phyloP scores from a whole-genome alignment of 2,113 vertebrate species.

The Eubucco bourcierii region DNA sequence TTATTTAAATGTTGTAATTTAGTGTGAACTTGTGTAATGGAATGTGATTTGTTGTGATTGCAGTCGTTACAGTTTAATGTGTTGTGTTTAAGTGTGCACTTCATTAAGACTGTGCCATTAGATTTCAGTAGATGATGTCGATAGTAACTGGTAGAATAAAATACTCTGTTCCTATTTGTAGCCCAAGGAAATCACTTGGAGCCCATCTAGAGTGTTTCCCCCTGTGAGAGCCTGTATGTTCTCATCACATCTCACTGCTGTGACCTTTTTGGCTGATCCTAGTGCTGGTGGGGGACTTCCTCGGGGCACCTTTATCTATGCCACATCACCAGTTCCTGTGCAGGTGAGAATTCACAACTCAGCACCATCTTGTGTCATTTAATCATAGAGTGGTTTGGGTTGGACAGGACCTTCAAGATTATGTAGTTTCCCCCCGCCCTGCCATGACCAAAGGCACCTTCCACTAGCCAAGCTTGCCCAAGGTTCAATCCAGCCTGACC shows the following conservation, averaged over 20 bases:
- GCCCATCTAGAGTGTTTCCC: conserved; percentile 92
- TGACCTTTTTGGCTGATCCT: conserved; percentile 95
- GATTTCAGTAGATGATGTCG: neutral
- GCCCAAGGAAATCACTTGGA: conserved; percentile 98
- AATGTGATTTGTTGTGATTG: neutral
- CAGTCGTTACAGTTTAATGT: neutral
- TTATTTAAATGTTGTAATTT: neutral
- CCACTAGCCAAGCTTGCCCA: too few relatives aligned
- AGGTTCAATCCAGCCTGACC: too few relatives aligned
- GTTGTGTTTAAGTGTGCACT: neutral
- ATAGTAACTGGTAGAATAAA: neutral
- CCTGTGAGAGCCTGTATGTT: conserved; percentile 98
- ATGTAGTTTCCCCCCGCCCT: too few relatives aligned
- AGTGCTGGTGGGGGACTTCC: conserved; percentile 95
- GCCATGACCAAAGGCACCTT: too few relatives aligned
- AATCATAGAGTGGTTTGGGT: too few relatives aligned
- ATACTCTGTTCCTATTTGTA: conserved; percentile 46
- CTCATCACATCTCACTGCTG: conserved; percentile 92
- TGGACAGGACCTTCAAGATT: too few relatives aligned
- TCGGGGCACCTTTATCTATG: conserved; percentile 95
- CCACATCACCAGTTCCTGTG: conserved; percentile 91
- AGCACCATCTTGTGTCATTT: neutral
- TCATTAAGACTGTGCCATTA: accelerated
- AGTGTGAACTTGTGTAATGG: neutral
- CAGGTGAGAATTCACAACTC: conserved; percentile 78